phyloP scores from a whole-genome alignment of 1,140 invertebrate species.

The Arctopsyche grandis region DNA sequence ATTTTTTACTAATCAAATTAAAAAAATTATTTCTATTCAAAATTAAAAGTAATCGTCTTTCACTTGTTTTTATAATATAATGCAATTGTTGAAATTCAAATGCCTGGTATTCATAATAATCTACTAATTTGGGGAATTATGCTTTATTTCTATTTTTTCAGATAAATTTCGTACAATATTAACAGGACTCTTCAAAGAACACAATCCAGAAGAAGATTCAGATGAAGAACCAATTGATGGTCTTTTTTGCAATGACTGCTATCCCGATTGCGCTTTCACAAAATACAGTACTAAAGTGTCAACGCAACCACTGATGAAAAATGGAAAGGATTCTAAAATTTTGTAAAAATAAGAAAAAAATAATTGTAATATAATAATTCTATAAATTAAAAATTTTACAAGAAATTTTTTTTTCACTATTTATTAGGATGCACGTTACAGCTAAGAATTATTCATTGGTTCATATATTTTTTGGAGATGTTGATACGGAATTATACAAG shows the following conservation, averaged over 20 bases:
- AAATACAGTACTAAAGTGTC: constrained; percentile 54
- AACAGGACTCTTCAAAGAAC: background rate
- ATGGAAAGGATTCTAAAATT: background rate
- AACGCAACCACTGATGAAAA: background rate
- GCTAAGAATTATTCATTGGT: constrained; percentile 23
- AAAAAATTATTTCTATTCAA: too few relatives aligned
- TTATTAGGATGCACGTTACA: background rate
- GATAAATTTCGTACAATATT: constrained; percentile 15
- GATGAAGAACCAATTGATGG: constrained; percentile 60
- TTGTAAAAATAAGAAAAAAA: background rate
- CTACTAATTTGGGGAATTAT: too few relatives aligned
- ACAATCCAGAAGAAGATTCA: background rate
- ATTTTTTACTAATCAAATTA: too few relatives aligned
- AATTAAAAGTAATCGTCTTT: too few relatives aligned
- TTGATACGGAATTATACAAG: constrained; percentile 41
- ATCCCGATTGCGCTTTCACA: constrained; percentile 62
- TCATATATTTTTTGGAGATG: constrained; percentile 35
- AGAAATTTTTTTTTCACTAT: background rate
- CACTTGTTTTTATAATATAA: too few relatives aligned
- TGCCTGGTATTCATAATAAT: too few relatives aligned
- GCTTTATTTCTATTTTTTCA: constrained; percentile 17
- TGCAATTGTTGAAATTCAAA: too few relatives aligned
- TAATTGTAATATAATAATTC: too few relatives aligned
- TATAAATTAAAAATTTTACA: background rate
- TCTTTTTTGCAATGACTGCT: constrained; percentile 59